Evolutionary conservation across 2,888 invertebrate species (phyloP), one percentile per base, ranked within the genome.

Genomic region (Pachycephus smyrnensis): DNA sequence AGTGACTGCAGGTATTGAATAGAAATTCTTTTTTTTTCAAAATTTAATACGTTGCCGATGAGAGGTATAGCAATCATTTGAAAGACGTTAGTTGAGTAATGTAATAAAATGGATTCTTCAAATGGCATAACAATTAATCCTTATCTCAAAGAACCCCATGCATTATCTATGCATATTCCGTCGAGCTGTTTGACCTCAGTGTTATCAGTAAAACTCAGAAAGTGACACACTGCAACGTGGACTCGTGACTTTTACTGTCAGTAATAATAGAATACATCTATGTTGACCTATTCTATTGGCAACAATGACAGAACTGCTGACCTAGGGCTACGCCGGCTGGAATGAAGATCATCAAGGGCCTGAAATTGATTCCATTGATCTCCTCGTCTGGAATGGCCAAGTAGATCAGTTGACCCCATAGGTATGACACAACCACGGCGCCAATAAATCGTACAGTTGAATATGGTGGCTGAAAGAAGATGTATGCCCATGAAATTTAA

Each of bases 301-400:
- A 9, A 55, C 23, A 55, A 23, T 55, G 9, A 55, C 2, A 68
- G 31, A 74, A 73, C 75, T 76, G 81, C 88, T 93, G 92, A 96
- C 96, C 96, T 84, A 96, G 89, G 31, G 96, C 95, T 76, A 94
- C 94, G 23, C 94, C 95, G 2, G 96, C 82, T 0, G 97, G 97
- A 79, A 96, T 94, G 0, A 96, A 89, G 90, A 95, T 93, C 82
- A 95, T 94, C n/a, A 97, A 91, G 85, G 94, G 95, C 80, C 93
- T 94, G 91, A 96, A 94, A 87, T 95, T 95, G 74, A 96, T 92
- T 23, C 96, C 96, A 86, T 92, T 93, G 36, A 97, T 91, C 81
- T 95, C 93, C 55, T 96, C 95, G 75, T 95, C 93, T 0, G 98
- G 98, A 80, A 98, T 95, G 0, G 97, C 97, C 80, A 95, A 93